Base-by-base conservation (phyloP, 2,888 invertebrate species). In the Ormyrus pomaceus region DNA sequence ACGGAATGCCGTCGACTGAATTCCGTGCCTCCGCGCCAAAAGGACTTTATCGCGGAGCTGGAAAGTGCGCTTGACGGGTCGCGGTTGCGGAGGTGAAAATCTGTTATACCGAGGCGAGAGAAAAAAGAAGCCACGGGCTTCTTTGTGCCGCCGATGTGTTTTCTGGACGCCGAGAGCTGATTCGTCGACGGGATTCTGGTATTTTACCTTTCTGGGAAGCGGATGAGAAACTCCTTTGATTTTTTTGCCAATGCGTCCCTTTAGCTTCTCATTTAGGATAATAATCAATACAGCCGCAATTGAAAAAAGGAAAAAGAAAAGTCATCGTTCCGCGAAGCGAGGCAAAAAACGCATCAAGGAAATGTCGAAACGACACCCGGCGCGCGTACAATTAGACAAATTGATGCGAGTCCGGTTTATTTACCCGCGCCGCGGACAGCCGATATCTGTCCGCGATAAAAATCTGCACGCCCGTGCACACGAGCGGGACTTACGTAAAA, bases 311-410 rank as follows among this genome's bases (percentile, higher is more conserved):
- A 19, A 19, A 2, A 19, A n/a, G n/a, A 19, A 19, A 13, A 13
- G 0, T 19, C 19, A 19, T 19, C 19, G 19, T 19, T 19, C 19
- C 19, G 19, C 2, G 19, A 19, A 2, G 1, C 19, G 56, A 66
- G 10, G 50, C 6, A 51, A 7, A 46, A 13, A 50, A 68, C 2
- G 48, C 8, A 19, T 51, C 45, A 45, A 13, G 45, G 56, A 69
- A 69, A 69, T 56, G 69, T 69, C 51, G 69, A 69, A 56, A 65
- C 51, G 6, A 19, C 5, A 58, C 50, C n/a, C 2, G 19, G 66
- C 45, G n/a, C 50, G 56, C 48, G 59, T 69, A 69, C 66, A 71
- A 80, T 75, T 66, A 66, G 71, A 74, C 55, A 76, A 80, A 76
- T 75, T 75, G 55, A 80, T 71, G 65, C 45, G 53, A 19, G 34